Percentiles rank a stretch among this genome's conserved stretches.
Conservation (phyloP, 2,888 invertebrate genomes). For the Polylopha cassiicola region DNA sequence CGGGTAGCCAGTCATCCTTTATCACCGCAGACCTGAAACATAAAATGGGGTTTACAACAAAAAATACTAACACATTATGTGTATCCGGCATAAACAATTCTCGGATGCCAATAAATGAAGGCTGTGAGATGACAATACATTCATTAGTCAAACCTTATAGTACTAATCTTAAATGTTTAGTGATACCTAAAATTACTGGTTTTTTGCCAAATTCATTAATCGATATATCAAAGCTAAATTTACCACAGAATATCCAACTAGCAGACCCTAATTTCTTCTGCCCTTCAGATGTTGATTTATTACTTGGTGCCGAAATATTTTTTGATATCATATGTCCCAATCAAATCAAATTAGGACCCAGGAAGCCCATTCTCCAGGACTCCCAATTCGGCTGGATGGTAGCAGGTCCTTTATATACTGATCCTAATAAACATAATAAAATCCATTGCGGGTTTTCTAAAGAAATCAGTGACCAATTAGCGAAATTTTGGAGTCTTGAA, state of each 20-base stretch:
- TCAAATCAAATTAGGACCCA: slow-evolving; percentile 15
- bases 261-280: slow-evolving; percentile 24
- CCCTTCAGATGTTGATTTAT: slow-evolving; percentile 22
- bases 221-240: slow-evolving; percentile 2
- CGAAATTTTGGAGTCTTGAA: slow-evolving; percentile 14
- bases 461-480: slow-evolving; percentile 1
- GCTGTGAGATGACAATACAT: slow-evolving; percentile 8
- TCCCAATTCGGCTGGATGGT: slow-evolving; percentile 23
- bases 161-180: slow-evolving; percentile 8
- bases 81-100: slow-evolving; percentile 14
- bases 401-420: slow-evolving; percentile 11
- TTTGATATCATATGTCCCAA: slow-evolving; percentile 19
- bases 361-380: slow-evolving; percentile 19
- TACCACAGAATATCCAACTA: slow-evolving; percentile 16
- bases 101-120: slow-evolving; percentile 5
- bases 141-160: slow-evolving; percentile 3
- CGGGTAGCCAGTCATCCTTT: slow-evolving; percentile 9
- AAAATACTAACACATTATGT: slow-evolving; percentile 3
- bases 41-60: slow-evolving; percentile 6
- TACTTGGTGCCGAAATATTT: slow-evolving; percentile 25
- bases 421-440: neutral
- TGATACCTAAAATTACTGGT: slow-evolving; percentile 16
- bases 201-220: slow-evolving; percentile 8
- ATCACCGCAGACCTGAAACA: slow-evolving; percentile 9
- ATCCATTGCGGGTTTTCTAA: slow-evolving; percentile 12